Conservation (phyloP, 2,113 vertebrate genomes). For the Lethenteron camtschaticum region DNA sequence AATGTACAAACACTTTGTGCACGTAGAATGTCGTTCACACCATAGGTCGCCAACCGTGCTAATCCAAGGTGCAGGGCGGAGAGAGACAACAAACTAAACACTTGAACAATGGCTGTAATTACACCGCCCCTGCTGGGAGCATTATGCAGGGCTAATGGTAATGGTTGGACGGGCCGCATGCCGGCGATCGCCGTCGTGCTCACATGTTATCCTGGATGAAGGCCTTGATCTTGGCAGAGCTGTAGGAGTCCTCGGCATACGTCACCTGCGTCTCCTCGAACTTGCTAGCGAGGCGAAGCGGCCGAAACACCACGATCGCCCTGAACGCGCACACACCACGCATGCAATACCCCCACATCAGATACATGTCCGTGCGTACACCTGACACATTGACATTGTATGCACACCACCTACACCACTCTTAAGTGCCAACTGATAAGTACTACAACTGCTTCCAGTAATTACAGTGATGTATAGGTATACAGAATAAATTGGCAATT, state of each 20-base stretch:
- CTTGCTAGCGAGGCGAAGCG: conserved; percentile 48
- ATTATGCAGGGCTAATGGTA: background rate
- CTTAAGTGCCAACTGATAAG: too few species aligned
- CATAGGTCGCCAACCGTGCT: background rate
- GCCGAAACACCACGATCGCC: conserved; percentile 58
- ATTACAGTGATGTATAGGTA: too few species aligned
- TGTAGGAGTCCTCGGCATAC: conserved; percentile 41
- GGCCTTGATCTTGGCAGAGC: conserved; percentile 56
- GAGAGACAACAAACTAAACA: background rate
- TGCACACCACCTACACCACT: too few species aligned
- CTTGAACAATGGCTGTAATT: background rate
- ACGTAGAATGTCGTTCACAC: background rate
- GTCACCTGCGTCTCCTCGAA: conserved; percentile 54
- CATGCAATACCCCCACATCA: too few species aligned
- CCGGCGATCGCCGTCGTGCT: conserved; percentile 16
- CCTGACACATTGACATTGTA: too few species aligned
- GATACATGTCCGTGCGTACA: too few species aligned
- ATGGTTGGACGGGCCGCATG: background rate
- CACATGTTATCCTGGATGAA: conserved; percentile 91
- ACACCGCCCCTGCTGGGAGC: background rate
- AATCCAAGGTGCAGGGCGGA: background rate
- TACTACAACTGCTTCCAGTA: too few species aligned
- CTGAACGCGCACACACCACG: conserved; percentile 18
- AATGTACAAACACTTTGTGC: background rate
- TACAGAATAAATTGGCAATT: too few species aligned